Base-by-base conservation (phyloP, 2,888 invertebrate species). In the Candidula unifasciata region DNA sequence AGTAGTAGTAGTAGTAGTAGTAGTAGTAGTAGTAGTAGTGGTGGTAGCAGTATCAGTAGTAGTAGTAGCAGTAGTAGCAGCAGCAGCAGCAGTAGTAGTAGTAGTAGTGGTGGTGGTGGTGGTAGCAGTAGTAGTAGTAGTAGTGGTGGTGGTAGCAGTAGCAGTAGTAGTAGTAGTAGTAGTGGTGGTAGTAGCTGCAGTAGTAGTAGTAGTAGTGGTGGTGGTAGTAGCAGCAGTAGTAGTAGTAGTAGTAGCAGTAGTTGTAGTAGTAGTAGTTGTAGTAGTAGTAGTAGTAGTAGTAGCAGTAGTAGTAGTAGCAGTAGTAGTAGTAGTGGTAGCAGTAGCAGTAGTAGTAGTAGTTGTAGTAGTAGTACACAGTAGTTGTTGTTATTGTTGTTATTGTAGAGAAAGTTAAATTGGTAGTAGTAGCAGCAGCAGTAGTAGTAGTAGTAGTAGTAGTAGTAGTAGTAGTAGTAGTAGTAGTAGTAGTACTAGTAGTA, bases 1-100 rank as follows among this genome's bases (percentile, higher is more conserved):
- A 73, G 73, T 73, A 73, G 73, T 73, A 73, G 73, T 73, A 73
- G 73, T 73, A 73, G 73, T 73, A 73, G 73, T 73, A 73, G 73
- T 73, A 73, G 73, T 73, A 73, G 73, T 73, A 73, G 73, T 73
- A 73, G 35, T 73, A 73, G 73, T 73, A 3, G 73, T 73, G 33
- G 73, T 73, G 33, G 73, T 73, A n/a, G 73, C 27, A n/a, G 73
- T 73, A 3, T 18, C 27, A 44, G 44, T 44, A 6, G 44, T 44
- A 6, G 44, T 44, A 44, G 44, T 44, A 10, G 13, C 13, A 10
- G 44, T 44, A 10, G 44, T 44, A 44, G 44, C 44, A 44, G 44
- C 44, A 44, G 44, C 13, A 44, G 44, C 13, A 44, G 44, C 6
- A 24, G 60, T 60, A n/a, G 60, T n/a, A 60, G n/a, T n/a, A 60